phyloP scores from a whole-genome alignment of 2,113 vertebrate genomes.

The Semicossyphus pulcher region DNA sequence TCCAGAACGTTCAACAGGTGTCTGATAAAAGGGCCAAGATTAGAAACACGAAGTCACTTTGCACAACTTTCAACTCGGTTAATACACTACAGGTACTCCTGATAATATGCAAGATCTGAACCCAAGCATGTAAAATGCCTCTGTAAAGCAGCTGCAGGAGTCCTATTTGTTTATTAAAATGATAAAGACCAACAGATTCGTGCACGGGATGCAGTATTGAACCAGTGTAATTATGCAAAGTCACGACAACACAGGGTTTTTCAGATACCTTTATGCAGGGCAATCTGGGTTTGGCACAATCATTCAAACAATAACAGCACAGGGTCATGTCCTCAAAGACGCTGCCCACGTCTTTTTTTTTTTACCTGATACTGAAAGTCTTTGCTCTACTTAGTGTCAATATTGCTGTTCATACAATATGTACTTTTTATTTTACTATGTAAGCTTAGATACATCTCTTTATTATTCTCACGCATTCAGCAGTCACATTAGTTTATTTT shows the following conservation, averaged over 20 bases:
- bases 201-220: neutral
- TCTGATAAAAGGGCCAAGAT: neutral
- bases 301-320: neutral
- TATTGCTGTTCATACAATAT: neutral
- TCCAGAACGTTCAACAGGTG: neutral
- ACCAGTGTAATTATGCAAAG: slow-evolving; percentile 3
- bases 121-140: neutral
- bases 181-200: neutral
- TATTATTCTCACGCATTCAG: neutral
- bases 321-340: neutral
- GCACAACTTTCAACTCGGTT: neutral
- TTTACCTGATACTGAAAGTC: too few species aligned
- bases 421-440: neutral
- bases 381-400: accelerated
- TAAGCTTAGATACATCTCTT: neutral
- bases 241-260: slow-evolving; percentile 1
- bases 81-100: neutral
- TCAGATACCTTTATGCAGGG: neutral
- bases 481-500: neutral
- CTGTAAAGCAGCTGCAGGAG: too few species aligned
- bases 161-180: neutral
- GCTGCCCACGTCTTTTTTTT: neutral
- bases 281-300: neutral
- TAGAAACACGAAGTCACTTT: neutral
- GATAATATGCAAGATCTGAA: too few species aligned